Conservation (phyloP, 2,113 vertebrate genomes). For the Petaurus breviceps region DNA sequence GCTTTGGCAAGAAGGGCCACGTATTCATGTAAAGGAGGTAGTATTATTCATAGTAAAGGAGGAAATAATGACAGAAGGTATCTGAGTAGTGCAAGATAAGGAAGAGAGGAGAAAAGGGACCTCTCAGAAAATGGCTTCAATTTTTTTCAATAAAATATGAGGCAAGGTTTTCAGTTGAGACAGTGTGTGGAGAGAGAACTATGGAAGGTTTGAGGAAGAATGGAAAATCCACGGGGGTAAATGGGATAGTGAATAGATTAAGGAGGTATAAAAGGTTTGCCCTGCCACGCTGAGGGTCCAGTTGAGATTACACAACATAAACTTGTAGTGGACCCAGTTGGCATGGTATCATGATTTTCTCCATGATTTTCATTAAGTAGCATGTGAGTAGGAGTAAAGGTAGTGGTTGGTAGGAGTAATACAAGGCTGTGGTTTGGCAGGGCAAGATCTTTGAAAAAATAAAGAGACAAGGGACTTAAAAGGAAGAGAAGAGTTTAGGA, state of each 20-base stretch:
- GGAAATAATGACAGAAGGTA: not conserved
- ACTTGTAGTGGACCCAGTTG: not conserved
- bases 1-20: not conserved
- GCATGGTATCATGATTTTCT: not conserved
- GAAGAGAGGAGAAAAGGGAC: not conserved
- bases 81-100: not conserved
- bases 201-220: not conserved
- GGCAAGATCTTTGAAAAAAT: not conserved
- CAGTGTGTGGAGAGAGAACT: not conserved
- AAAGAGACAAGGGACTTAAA: not conserved
- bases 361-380: not conserved
- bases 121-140: not conserved
- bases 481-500: not conserved
- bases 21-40: not conserved
- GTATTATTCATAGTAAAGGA: not conserved
- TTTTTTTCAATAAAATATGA: not conserved
- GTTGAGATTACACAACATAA: not conserved
- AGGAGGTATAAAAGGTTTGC: not conserved
- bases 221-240: not conserved
- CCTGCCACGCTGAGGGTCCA: not conserved
- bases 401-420: not conserved
- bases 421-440: not conserved
- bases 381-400: not conserved
- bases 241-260: not conserved
- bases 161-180: not conserved